phyloP scores from a whole-genome alignment of 2,797 vertebrate species.

The Garrulus glandarius region DNA sequence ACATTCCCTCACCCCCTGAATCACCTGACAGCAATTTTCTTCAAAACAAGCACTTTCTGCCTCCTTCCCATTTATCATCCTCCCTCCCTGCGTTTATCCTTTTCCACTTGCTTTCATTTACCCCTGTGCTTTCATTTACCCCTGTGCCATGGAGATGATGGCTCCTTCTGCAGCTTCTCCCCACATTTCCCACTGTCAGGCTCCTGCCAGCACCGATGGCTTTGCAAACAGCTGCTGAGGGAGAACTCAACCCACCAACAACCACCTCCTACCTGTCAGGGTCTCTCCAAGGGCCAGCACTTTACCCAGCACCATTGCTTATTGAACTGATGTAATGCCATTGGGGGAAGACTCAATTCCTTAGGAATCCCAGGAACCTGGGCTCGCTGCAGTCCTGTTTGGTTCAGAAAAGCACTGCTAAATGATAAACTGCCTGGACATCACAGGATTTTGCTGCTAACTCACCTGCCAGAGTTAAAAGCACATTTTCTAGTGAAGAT shows the following conservation, averaged over 20 bases:
- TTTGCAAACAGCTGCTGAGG: neutral
- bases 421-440: neutral
- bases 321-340: neutral
- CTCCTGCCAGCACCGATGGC: neutral
- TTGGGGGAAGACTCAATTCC: neutral
- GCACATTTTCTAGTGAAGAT: neutral
- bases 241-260: neutral
- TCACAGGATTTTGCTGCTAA: neutral
- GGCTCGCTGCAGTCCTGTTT: neutral
- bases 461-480: neutral
- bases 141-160: neutral
- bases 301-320: neutral
- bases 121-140: neutral
- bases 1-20: neutral
- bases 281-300: neutral
- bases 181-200: neutral
- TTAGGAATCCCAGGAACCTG: neutral
- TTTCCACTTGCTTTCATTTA: neutral
- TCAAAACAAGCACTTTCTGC: slow-evolving; percentile 16
- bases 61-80: neutral
- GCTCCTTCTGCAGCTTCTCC: neutral
- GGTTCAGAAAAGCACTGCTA: neutral
- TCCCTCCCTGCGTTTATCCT: neutral
- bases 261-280: neutral
- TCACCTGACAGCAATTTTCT: slow-evolving; percentile 14